Percentiles rank a stretch among this genome's conserved stretches.
Evolutionary conservation across 64 coral and sea anemone genomes (phyloP).

Genomic region (Montipora capricornis): DNA sequence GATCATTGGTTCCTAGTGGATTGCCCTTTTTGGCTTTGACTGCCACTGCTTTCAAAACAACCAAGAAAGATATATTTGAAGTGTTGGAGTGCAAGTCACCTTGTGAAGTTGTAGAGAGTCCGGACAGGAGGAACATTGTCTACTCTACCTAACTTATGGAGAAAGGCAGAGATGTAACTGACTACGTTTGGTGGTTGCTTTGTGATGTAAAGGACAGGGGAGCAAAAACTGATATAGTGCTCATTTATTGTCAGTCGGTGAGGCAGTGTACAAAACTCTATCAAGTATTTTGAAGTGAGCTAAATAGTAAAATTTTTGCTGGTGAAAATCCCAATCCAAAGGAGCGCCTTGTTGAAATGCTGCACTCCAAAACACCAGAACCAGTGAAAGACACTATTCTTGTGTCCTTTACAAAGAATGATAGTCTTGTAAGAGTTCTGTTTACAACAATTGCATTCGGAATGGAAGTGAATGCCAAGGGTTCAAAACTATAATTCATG

Average conservation of each 20-base stretch:
- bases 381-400: too few species aligned
- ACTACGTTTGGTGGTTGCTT: conserved; percentile 40
- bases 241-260: conserved; percentile 22
- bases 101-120: conserved; percentile 1
- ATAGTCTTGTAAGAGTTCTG: conserved; percentile 14
- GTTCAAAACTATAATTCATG: conserved; percentile 33
- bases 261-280: too few species aligned
- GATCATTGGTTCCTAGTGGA: conserved; percentile 50
- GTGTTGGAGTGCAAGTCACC: background rate
- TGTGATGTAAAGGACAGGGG: conserved; percentile 19
- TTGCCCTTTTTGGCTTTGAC: conserved; percentile 46
- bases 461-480: conserved; percentile 57
- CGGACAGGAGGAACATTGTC: conserved; percentile 1
- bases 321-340: too few species aligned
- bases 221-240: conserved; percentile 16
- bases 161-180: conserved; percentile 17
- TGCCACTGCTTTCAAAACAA: conserved; percentile 34
- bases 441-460: conserved; percentile 59
- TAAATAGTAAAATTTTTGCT: too few species aligned
- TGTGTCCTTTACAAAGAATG: too few species aligned
- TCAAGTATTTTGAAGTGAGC: too few species aligned
- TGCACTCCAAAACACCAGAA: too few species aligned
- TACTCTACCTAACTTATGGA: conserved; percentile 18
- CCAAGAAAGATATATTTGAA: background rate
- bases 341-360: too few species aligned